Evolutionary conservation across 2,888 invertebrate species (phyloP), one percentile per base, ranked within the genome.

Genomic region (Steromphala cineraria): DNA sequence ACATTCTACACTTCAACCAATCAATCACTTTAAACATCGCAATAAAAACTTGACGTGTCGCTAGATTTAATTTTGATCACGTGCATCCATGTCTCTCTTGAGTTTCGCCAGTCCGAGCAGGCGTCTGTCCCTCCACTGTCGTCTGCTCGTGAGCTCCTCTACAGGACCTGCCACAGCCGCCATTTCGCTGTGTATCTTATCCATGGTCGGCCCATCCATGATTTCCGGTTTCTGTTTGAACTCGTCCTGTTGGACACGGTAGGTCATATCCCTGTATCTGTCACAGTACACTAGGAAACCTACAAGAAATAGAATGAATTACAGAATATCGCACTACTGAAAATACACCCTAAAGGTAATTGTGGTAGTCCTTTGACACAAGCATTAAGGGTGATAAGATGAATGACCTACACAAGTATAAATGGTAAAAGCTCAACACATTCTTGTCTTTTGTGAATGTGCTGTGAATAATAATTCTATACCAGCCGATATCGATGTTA

Each of bases 41-140:
- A 36, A 36, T 7, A 36, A 4, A 36, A 36, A 36, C 36, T 7
- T 36, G 36, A 36, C 7, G 36, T 36, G 7, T 36, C 36, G 2
- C 2, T 7, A 24, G 19, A 8, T 52, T 7, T 67, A 31, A 53
- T 55, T 28, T 0, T 67, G 21, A 46, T 83, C 83, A 15, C 80
- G 81, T 13, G 78, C 71, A 24, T 87, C 83, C 78, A 90, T 79
- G 17, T 89, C 86, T 21, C 83, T 83, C 80, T 92, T 92, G 5
- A 93, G 87, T 83, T 90, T 92, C 17, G 92, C 90, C 19, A 93
- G 86, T n/a, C 87, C 89, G 0, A 91, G 88, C n/a, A 93, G 84
- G 53, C 91, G 83, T 8, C 82, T 83, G 84, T 93, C 92, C 62
- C 93, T 85, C 92, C 92, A 92, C 55, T 86, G 80, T 74, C 92